These are phyloP conservation scores for Ascaphus truei DNA, from an alignment of 2,113 vertebrate species.

Conservation along the genomic window DNA sequence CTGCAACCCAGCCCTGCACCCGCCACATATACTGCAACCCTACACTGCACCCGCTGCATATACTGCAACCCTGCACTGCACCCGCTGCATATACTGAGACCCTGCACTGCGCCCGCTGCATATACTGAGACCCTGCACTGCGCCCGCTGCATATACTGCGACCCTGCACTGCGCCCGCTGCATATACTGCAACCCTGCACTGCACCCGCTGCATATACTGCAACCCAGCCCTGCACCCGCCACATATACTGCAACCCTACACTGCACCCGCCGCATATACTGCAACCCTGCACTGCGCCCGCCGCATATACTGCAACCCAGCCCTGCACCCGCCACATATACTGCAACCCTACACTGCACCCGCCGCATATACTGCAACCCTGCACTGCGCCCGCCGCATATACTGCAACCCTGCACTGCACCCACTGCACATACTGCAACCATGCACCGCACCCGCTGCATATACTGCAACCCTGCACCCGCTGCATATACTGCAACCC, in stretches of 20 bases:
- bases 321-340: neutral
- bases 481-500: no score
- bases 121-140: no score
- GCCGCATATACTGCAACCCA: neutral
- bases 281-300: neutral
- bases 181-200: no score
- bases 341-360: neutral
- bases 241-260: no score
- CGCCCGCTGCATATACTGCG: no score
- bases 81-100: neutral
- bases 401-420: no score
- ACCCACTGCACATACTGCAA: no score
- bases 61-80: neutral
- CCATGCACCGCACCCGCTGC: no score
- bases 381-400: neutral
- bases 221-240: no score
- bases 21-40: neutral
- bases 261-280: neutral
- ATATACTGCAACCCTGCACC: no score
- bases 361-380: neutral
- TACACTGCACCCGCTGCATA: neutral
- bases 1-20: neutral
- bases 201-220: no score
- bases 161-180: no score
- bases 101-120: neutral